Conservation (phyloP, 2,888 invertebrate species). For the Pantelozetes paolii region DNA sequence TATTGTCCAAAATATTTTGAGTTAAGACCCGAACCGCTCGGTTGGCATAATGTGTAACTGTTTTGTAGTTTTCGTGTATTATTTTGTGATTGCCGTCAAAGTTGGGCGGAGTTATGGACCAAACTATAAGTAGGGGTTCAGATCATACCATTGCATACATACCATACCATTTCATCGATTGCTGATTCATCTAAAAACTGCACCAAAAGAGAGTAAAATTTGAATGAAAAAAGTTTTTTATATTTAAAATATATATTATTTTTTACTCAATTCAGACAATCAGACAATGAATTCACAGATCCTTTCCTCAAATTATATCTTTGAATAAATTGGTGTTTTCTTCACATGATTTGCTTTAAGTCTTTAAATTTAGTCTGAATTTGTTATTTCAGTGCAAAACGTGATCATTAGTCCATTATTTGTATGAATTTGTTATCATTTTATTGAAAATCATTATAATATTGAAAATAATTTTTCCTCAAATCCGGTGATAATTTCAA, state of each 20-base stretch:
- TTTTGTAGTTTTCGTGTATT: not conserved
- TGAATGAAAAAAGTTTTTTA: not conserved
- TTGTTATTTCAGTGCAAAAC: not conserved
- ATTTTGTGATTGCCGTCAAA: slow-evolving; percentile 13
- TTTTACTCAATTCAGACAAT: no score
- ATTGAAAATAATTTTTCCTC: not conserved
- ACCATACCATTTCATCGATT: no score
- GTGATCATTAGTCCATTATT: slow-evolving; percentile 4
- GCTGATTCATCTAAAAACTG: not conserved
- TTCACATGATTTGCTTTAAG: slow-evolving; percentile 1
- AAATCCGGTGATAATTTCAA: not conserved
- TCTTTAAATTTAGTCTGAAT: not conserved
- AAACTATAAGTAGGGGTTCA: slow-evolving; percentile 5
- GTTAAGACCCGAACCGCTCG: not conserved
- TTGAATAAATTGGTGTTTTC: not conserved
- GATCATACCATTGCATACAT: no score
- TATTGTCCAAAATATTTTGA: not conserved
- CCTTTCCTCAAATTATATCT: not conserved
- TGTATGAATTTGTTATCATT: not conserved
- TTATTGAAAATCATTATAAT: slow-evolving; percentile 7
- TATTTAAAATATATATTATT: not conserved
- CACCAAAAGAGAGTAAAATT: not conserved
- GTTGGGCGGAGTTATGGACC: slow-evolving; percentile 14
- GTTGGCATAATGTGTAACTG: not conserved
- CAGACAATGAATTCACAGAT: not conserved